Percentiles rank a stretch among this genome's conserved stretches.
Conservation (phyloP, 2,888 invertebrate species). For the Biston betularia region DNA sequence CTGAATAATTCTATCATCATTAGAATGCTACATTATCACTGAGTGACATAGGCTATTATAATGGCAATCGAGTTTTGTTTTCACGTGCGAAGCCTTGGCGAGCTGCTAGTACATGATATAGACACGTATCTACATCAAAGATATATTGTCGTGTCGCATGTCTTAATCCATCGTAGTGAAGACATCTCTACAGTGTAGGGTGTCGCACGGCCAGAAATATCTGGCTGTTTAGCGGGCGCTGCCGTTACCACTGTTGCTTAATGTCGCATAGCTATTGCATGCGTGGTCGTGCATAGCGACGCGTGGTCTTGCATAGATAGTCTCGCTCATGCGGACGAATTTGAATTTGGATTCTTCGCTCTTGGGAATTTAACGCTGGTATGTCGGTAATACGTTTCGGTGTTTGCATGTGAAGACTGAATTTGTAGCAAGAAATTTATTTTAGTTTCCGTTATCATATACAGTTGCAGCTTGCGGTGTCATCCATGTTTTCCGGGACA, state of each 20-base stretch:
- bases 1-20: no score
- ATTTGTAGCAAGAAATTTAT: no score
- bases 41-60: no score
- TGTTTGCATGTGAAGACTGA: neutral
- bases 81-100: no score
- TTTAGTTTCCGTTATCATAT: no score
- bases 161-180: neutral
- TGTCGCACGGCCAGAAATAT: slow-evolving; percentile 75
- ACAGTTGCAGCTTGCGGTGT: no score
- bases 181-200: slow-evolving; percentile 49
- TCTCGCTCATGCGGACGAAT: slow-evolving; percentile 38
- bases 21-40: no score
- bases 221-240: slow-evolving; percentile 66
- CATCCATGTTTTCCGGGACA: no score
- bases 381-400: slow-evolving; percentile 13
- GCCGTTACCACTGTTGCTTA: slow-evolving; percentile 63
- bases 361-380: slow-evolving; percentile 13
- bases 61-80: no score
- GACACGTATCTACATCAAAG: neutral
- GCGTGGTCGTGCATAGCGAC: slow-evolving; percentile 25
- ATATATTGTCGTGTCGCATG: slow-evolving; percentile 3
- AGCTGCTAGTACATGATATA: no score
- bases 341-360: slow-evolving; percentile 24
- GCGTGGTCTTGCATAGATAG: slow-evolving; percentile 29
- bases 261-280: slow-evolving; percentile 22